Evolutionary conservation across 2,113 vertebrate species (phyloP).

Genomic region (Emydocephalus ijimae): DNA sequence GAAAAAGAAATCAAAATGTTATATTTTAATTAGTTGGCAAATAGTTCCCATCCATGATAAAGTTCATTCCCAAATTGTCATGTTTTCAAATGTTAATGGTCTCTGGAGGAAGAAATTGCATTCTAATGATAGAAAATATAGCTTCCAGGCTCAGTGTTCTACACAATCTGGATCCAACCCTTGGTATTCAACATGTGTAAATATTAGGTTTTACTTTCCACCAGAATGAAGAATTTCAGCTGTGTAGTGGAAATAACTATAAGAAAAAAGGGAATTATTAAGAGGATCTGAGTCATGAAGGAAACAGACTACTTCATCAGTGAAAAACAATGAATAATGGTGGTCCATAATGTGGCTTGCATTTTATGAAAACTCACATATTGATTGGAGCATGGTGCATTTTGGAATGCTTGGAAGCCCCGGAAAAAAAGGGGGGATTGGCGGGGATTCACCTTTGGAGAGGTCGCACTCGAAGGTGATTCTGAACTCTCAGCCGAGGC

Average conservation of each 20-base stretch:
- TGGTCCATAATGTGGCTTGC: slow-evolving; percentile 26
- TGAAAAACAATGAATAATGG: slow-evolving; percentile 59
- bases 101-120: slow-evolving; percentile 66
- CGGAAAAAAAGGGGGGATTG: too few species aligned
- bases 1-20: slow-evolving; percentile 58
- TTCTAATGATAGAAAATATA: slow-evolving; percentile 73
- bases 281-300: slow-evolving; percentile 53
- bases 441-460: too few species aligned
- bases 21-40: slow-evolving; percentile 69
- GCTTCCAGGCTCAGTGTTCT: slow-evolving; percentile 68
- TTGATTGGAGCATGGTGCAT: slow-evolving; percentile 36
- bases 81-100: slow-evolving; percentile 75
- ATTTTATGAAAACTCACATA: slow-evolving; percentile 14
- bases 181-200: slow-evolving; percentile 59
- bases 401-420: slow-evolving; percentile 5
- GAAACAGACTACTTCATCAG: slow-evolving; percentile 57
- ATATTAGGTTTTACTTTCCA: slow-evolving; percentile 63
- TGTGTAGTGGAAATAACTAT: slow-evolving; percentile 44
- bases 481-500: too few species aligned
- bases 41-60: slow-evolving; percentile 64
- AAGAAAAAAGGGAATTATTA: slow-evolving; percentile 40
- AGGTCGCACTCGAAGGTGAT: too few species aligned
- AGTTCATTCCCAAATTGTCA: slow-evolving; percentile 69
- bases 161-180: slow-evolving; percentile 65
- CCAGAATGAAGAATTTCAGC: slow-evolving; percentile 65